phyloP scores from a whole-genome alignment of 1,140 invertebrate species.

The Pissodes strobi region DNA sequence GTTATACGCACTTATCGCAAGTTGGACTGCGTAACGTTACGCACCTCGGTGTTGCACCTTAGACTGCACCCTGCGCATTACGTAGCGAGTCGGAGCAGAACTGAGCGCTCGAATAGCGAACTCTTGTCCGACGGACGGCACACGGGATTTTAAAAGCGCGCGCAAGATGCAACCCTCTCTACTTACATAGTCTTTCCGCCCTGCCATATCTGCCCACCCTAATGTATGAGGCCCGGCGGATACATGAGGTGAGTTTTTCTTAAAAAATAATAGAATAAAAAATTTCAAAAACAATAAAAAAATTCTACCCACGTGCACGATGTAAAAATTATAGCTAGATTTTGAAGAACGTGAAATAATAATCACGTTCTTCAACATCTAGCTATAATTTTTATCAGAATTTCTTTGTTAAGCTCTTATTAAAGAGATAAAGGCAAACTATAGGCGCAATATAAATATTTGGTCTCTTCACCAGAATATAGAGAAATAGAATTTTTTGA shows the following conservation, averaged over 20 bases:
- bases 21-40: slow-evolving; percentile 11
- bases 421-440: too few species aligned
- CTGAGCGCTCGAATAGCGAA: slow-evolving; percentile 34
- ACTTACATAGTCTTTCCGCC: slow-evolving; percentile 36
- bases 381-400: too few species aligned
- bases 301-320: neutral
- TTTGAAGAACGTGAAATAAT: too few species aligned
- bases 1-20: slow-evolving; percentile 12
- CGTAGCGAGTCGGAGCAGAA: slow-evolving; percentile 42
- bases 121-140: slow-evolving; percentile 30
- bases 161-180: slow-evolving; percentile 49
- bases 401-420: too few species aligned
- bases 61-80: slow-evolving; percentile 9
- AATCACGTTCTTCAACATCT: too few species aligned
- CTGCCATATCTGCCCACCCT: slow-evolving; percentile 45
- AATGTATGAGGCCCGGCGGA: slow-evolving; percentile 39
- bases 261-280: slow-evolving; percentile 4
- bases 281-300: neutral
- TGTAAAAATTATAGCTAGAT: too few species aligned
- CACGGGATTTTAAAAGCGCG: slow-evolving; percentile 44
- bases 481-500: too few species aligned
- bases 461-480: too few species aligned
- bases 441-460: too few species aligned
- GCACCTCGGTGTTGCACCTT: slow-evolving; percentile 8
- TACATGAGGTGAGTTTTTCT: slow-evolving; percentile 13